Evolutionary conservation across 35 echinoderm and acorn worm species (phyloP).

Genomic region (Eucidaris tribuloides): DNA sequence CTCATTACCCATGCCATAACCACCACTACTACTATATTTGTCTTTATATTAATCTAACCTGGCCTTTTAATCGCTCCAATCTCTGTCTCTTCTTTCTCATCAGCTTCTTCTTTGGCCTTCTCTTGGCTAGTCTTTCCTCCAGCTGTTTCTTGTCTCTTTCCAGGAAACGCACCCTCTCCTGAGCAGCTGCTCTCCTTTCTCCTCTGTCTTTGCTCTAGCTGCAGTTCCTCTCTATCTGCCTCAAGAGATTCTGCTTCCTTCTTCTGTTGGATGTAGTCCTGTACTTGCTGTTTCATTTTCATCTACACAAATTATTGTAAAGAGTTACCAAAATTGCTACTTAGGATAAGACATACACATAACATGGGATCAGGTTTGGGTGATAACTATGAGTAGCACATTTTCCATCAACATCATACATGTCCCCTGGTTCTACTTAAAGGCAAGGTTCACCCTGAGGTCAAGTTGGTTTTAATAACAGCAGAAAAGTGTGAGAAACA

Average conservation of each 20-base stretch:
- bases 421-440: no score
- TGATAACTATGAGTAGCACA: no score
- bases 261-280: conserved; percentile 55
- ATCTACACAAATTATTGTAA: conserved; percentile 30
- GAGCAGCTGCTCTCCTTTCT: conserved; percentile 44
- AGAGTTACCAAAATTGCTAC: neutral
- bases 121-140: conserved; percentile 58
- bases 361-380: no score
- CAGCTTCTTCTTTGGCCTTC: conserved; percentile 60
- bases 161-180: conserved; percentile 67
- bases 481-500: no score
- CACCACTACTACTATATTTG: no score
- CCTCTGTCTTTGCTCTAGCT: conserved; percentile 51
- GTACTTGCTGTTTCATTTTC: conserved; percentile 60
- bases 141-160: conserved; percentile 66
- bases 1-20: no score
- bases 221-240: neutral
- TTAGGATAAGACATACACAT: no score
- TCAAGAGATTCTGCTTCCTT: conserved; percentile 61
- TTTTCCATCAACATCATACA: no score
- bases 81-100: conserved; percentile 58
- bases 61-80: conserved; percentile 71
- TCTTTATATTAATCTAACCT: conserved; percentile 57
- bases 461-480: no score
- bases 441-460: no score